phyloP scores from a whole-genome alignment of 2,113 vertebrate species.

The Scolopax mira region DNA sequence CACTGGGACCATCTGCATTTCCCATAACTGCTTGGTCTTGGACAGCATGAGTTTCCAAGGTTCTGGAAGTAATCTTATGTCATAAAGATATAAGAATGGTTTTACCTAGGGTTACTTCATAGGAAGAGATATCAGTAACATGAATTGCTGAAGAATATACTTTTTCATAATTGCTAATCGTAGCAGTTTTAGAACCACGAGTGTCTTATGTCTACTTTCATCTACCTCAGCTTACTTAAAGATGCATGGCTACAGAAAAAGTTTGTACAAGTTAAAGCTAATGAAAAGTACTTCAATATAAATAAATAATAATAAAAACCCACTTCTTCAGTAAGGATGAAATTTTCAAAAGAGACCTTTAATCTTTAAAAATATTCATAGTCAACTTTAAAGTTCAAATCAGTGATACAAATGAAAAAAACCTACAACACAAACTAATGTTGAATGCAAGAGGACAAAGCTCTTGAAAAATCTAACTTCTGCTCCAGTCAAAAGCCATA shows the following conservation, averaged over 20 bases:
- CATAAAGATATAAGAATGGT: background rate
- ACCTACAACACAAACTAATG: background rate
- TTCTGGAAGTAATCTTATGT: background rate
- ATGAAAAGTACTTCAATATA: background rate
- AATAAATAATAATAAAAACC: background rate
- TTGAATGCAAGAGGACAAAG: background rate
- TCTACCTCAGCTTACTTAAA: background rate
- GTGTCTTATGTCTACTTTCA: background rate
- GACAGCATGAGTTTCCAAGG: background rate
- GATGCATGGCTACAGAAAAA: background rate
- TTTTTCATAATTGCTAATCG: background rate
- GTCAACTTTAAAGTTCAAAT: slow-evolving; percentile 29
- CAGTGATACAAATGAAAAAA: slow-evolving; percentile 15
- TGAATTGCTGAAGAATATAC: background rate
- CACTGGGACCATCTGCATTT: background rate
- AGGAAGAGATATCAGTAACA: background rate
- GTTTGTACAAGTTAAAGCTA: background rate
- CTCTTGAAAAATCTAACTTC: background rate
- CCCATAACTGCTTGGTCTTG: background rate
- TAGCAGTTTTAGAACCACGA: background rate
- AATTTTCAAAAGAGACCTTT: slow-evolving; percentile 50
- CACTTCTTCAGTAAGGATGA: background rate
- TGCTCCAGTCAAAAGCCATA: background rate
- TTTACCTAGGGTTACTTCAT: background rate
- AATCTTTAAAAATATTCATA: slow-evolving; percentile 62